A percentile compares a stretch with the other conserved stretches of the same genome.
These are phyloP conservation scores for Nephrocerus scutellatus DNA, from an alignment of 2,888 invertebrate species.

Conservation along the genomic window DNA sequence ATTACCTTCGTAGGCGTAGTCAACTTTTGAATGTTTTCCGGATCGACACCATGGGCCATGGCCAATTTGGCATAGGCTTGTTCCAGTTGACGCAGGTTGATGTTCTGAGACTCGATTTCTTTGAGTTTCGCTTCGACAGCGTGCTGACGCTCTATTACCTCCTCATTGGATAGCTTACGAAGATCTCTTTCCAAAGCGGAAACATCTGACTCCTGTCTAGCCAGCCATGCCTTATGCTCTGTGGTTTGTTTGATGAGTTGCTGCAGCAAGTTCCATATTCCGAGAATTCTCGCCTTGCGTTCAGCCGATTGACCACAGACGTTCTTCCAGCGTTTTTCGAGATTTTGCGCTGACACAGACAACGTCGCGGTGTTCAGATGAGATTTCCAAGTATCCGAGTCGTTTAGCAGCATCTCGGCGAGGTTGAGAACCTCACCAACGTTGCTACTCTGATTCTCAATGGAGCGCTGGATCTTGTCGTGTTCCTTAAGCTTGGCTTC, in stretches of 20 bases:
- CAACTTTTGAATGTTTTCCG: constrained; percentile 59
- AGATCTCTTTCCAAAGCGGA: constrained; percentile 55
- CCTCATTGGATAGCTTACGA: constrained; percentile 52
- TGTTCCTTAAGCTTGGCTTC: constrained; percentile 65
- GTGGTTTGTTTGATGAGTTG: constrained; percentile 53
- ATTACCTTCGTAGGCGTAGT: constrained; percentile 55
- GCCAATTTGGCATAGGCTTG: constrained; percentile 64
- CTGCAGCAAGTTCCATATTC: constrained; percentile 56
- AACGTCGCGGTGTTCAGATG: constrained; percentile 65
- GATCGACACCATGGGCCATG: constrained; percentile 60
- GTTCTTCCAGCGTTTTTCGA: constrained; percentile 73
- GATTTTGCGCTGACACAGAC: constrained; percentile 58
- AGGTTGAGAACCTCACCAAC: constrained; percentile 72
- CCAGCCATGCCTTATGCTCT: constrained; percentile 58
- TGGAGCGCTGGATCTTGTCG: constrained; percentile 64
- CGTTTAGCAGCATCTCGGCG: constrained; percentile 68
- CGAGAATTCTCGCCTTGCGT: constrained; percentile 60
- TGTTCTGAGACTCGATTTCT: constrained; percentile 52
- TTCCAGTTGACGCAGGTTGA: constrained; percentile 58
- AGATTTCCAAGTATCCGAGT: constrained; percentile 64
- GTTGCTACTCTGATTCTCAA: constrained; percentile 70
- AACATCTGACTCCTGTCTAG: constrained; percentile 57
- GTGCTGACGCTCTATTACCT: constrained; percentile 54
- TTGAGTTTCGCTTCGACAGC: constrained; percentile 52
- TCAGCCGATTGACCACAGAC: constrained; percentile 68